Conservation (phyloP, 2,113 vertebrate species). For the Larimichthys polyactis region DNA sequence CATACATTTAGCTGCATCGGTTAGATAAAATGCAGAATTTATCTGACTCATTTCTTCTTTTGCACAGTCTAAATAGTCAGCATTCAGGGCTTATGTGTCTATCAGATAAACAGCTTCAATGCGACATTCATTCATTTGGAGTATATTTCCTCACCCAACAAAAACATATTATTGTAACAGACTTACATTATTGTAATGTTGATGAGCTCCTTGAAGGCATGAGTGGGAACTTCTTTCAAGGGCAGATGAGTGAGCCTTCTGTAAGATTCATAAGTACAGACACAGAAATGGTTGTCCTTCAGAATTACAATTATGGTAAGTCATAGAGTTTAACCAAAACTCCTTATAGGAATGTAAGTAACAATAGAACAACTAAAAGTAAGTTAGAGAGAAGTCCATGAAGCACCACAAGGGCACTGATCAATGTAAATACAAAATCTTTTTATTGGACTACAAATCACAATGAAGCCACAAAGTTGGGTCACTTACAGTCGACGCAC, state of each 20-base stretch:
- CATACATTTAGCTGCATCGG: neutral
- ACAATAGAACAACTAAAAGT: neutral
- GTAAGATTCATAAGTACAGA: constrained; percentile 52
- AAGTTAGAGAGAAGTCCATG: neutral
- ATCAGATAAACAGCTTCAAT: neutral
- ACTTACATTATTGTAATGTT: constrained; percentile 91
- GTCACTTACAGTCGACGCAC: constrained; percentile 77
- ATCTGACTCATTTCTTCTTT: neutral
- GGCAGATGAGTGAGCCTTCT: constrained; percentile 88
- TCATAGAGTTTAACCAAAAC: neutral
- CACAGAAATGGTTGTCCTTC: neutral
- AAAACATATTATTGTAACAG: neutral
- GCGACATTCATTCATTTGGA: neutral
- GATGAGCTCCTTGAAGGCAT: constrained; percentile 89
- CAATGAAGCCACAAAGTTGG: neutral
- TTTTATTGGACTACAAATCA: neutral
- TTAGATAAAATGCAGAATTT: neutral
- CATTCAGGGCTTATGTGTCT: neutral
- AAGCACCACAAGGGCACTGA: too few relatives aligned
- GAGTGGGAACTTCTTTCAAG: constrained; percentile 86
- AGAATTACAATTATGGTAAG: neutral
- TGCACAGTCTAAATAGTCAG: neutral
- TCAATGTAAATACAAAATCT: neutral
- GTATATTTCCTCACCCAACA: neutral
- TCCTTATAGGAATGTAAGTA: neutral